Percentiles rank a stretch among this genome's conserved stretches.
phyloP scores from a whole-genome alignment of 2,888 invertebrate genomes.

The Lasioglossum malachurum region DNA sequence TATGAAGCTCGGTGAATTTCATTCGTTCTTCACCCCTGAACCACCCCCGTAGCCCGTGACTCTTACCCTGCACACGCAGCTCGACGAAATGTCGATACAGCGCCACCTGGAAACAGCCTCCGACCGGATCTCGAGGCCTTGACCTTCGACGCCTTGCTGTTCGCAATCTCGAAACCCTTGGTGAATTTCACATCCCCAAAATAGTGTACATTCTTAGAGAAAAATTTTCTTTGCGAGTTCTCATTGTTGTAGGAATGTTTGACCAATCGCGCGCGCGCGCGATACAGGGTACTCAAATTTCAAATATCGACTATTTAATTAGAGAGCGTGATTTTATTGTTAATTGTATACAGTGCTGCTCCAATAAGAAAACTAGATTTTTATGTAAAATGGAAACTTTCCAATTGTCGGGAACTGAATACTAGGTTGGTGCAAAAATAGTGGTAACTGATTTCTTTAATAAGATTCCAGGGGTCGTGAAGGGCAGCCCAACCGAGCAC shows the following conservation, averaged over 20 bases:
- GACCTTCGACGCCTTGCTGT: not conserved
- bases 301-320: too few relatives aligned
- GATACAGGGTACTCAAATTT: too few relatives aligned
- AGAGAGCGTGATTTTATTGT: too few relatives aligned
- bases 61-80: conserved; percentile 20
- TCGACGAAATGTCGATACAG: conserved; percentile 51
- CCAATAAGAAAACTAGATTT: too few relatives aligned
- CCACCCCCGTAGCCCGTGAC: not conserved
- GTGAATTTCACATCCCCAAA: not conserved
- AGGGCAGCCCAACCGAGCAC: not conserved
- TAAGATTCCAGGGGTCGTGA: not conserved
- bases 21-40: conserved; percentile 40
- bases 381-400: too few relatives aligned
- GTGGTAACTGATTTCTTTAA: not conserved
- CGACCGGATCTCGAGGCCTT: not conserved
- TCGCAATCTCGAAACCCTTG: not conserved
- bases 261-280: too few relatives aligned
- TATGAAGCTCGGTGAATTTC: conserved; percentile 71
- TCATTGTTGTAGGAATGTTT: too few relatives aligned
- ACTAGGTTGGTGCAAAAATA: not conserved
- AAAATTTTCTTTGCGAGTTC: too few relatives aligned
- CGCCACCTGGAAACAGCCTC: not conserved
- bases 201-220: not conserved
- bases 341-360: too few relatives aligned
- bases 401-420: too few relatives aligned